phyloP scores from a whole-genome alignment of 1,140 invertebrate species.

The Panagrolaimus sp. region DNA sequence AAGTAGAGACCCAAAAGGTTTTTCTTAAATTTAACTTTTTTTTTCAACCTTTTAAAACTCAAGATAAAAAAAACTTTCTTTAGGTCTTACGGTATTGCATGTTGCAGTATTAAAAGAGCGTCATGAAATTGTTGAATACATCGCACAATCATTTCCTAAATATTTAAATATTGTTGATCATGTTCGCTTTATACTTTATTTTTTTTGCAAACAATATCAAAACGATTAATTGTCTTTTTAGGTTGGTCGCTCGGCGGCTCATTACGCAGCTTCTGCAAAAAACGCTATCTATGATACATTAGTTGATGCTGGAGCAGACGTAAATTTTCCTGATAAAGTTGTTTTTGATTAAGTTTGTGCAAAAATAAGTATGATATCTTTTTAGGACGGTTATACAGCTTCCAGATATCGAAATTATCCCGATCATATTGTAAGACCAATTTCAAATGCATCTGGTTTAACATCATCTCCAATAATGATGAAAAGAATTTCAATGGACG shows the following conservation, averaged over 20 bases:
- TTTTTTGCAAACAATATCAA: not conserved
- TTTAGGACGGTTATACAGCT: constrained; percentile 48
- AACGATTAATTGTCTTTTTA: constrained; percentile 25
- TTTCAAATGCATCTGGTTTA: constrained; percentile 19
- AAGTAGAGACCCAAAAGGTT: constrained; percentile 48
- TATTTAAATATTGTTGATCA: constrained; percentile 42
- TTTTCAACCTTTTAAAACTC: not conserved
- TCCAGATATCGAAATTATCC: constrained; percentile 47
- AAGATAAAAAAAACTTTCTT: constrained; percentile 9
- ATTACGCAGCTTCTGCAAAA: constrained; percentile 53
- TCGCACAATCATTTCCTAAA: constrained; percentile 41
- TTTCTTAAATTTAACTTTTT: not conserved
- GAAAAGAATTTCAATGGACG: constrained; percentile 22
- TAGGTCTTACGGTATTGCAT: constrained; percentile 51
- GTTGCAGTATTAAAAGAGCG: constrained; percentile 50
- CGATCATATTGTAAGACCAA: constrained; percentile 37
- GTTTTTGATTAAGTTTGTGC: not conserved
- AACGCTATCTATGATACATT: constrained; percentile 58
- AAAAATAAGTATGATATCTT: not conserved
- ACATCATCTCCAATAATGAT: constrained; percentile 11
- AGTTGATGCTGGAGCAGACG: constrained; percentile 48
- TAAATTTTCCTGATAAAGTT: constrained; percentile 48
- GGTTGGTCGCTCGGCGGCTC: constrained; percentile 49
- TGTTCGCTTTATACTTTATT: constrained; percentile 40
- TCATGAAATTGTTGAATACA: constrained; percentile 51